Percentiles rank a stretch among this genome's conserved stretches.
phyloP scores from a whole-genome alignment of 2,797 vertebrate species.

The Hemitrygon akajei region DNA sequence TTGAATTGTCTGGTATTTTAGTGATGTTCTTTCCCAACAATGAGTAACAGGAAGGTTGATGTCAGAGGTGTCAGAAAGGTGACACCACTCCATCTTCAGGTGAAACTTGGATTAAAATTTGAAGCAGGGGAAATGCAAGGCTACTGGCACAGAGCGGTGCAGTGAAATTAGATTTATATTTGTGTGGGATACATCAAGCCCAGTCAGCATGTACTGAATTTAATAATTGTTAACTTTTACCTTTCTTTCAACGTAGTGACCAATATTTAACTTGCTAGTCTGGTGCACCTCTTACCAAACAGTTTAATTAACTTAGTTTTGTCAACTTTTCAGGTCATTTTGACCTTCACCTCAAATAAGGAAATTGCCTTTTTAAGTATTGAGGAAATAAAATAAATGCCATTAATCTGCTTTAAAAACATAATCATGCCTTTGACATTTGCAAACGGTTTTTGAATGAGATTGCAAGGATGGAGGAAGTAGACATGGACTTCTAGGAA shows the following conservation, averaged over 20 bases:
- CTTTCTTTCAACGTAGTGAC: neutral
- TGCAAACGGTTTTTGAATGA: neutral
- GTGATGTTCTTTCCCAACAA: neutral
- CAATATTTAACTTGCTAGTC: neutral
- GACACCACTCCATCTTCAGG: neutral
- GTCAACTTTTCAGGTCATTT: neutral
- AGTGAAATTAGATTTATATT: neutral
- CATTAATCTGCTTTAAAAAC: neutral
- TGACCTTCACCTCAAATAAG: neutral
- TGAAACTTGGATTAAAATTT: neutral
- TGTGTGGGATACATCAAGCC: neutral
- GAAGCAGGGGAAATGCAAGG: neutral
- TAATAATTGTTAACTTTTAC: neutral
- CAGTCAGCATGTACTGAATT: neutral
- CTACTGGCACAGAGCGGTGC: neutral
- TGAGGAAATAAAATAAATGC: neutral
- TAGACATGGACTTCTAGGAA: neutral
- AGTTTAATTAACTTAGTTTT: neutral
- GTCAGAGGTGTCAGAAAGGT: neutral
- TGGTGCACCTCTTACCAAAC: neutral
- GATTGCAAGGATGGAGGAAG: neutral
- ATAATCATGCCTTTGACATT: neutral
- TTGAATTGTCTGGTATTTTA: neutral
- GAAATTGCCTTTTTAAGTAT: neutral
- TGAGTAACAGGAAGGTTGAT: neutral